Conservation (phyloP, 2,797 vertebrate species). For the Cynopterus sphinx region DNA sequence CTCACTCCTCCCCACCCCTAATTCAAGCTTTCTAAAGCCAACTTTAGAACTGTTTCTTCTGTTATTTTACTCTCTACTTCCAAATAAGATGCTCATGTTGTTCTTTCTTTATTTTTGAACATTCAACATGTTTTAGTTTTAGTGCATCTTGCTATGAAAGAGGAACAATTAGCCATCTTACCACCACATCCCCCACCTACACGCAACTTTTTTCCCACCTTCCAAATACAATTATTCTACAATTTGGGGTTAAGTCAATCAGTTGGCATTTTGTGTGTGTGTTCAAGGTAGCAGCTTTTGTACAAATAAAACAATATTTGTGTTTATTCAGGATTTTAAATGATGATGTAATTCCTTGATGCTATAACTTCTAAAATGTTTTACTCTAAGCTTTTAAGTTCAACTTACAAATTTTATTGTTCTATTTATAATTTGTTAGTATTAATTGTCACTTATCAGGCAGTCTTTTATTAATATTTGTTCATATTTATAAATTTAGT, state of each 20-base stretch:
- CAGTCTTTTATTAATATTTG: background rate
- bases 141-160: background rate
- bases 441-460: background rate
- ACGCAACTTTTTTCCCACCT: background rate
- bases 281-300: background rate
- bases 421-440: background rate
- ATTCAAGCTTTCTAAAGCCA: background rate
- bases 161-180: background rate
- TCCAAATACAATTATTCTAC: background rate
- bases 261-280: background rate
- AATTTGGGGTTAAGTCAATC: background rate
- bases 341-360: background rate
- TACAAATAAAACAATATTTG: background rate
- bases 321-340: background rate
- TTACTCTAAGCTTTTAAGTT: background rate
- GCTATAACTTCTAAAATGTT: background rate
- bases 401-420: background rate
- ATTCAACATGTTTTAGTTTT: background rate
- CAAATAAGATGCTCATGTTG: background rate
- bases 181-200: background rate
- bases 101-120: constrained; percentile 23
- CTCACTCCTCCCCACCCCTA: too few relatives aligned
- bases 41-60: background rate
- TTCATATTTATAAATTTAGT: background rate
- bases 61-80: background rate